These are phyloP conservation scores for Salmo trutta DNA, from an alignment of 2,797 vertebrate species.

Conservation along the genomic window DNA sequence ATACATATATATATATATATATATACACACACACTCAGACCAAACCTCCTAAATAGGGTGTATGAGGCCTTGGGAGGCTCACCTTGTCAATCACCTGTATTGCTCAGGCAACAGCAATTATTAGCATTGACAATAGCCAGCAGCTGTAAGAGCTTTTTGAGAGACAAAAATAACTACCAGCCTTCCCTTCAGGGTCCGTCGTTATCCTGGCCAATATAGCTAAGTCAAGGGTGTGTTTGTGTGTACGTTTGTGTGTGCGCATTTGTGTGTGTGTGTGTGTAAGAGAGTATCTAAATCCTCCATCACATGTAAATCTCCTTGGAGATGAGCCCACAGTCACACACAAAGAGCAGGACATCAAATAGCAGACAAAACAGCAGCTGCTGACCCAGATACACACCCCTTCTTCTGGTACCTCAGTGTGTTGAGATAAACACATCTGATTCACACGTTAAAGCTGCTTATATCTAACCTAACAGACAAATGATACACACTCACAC, in stretches of 20 bases:
- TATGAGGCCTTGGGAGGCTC: background rate
- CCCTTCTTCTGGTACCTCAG: background rate
- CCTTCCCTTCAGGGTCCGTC: conserved; percentile 39
- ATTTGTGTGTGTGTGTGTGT: conserved; percentile 19
- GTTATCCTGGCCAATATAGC: conserved; percentile 4
- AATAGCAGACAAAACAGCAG: conserved; percentile 47
- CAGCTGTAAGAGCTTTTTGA: conserved; percentile 38
- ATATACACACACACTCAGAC: too few relatives aligned
- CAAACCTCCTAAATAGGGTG: conserved; percentile 1
- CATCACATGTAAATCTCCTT: conserved; percentile 23
- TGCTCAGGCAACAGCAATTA: conserved; percentile 61
- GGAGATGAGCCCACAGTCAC: conserved; percentile 40
- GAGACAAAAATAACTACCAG: conserved; percentile 51
- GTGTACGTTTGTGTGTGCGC: conserved; percentile 23
- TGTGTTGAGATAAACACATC: too few relatives aligned
- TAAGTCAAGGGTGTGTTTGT: conserved; percentile 32
- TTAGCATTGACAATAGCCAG: conserved; percentile 53
- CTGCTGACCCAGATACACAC: conserved; percentile 26
- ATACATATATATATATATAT: too few relatives aligned
- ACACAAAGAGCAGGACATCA: conserved; percentile 32
- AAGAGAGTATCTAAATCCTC: conserved; percentile 12
- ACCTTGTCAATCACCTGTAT: conserved; percentile 57
- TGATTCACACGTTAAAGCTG: too few relatives aligned
- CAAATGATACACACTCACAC: too few relatives aligned
- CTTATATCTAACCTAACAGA: too few relatives aligned